Base-by-base conservation (phyloP, 2,113 vertebrate genomes). In the Piliocolobus tephrosceles region DNA sequence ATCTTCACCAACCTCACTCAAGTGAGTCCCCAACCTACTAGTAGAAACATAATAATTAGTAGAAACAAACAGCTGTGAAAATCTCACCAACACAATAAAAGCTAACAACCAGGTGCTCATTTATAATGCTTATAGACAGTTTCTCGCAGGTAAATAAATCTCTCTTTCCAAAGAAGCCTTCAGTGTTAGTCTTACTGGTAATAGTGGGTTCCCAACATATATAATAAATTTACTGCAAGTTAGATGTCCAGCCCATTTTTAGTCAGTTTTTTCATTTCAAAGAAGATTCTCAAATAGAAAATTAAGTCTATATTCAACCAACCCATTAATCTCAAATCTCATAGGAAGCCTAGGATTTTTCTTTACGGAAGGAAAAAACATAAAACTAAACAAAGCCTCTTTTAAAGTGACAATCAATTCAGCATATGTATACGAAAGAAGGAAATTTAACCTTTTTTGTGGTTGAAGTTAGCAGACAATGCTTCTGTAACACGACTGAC, bases 401-500 rank as follows among this genome's bases (percentile, higher is more conserved):
- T 95, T 88, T 64, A 95, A 79, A 90, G 72, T 80, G 18, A 93
- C n/a, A 7, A 83, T 78, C 5, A 86, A 83, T 91, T 95, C 81
- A 96, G 32, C 30, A 55, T 47, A 88, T 68, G 11, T n/a, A 84
- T 61, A 68, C 35, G 58, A 89, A 79, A 94, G 50, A 18, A 1
- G 32, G 58, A 98, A 97, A 47, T 94, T 98, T 98, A 92, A 99
- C 99, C 99, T 99, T 99, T 99, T 96, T 99, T 99, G 98, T 99
- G 99, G 98, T 98, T 99, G 98, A 99, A 99, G 94, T 99, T 99
- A 83, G 99, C 99, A 91, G 99, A 99, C 97, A 99, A 98, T 30
- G 99, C 99, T 96, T 99, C 99, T 2, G 99, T 99, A 94, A 99
- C 99, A 97, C 99, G 99, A 97, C 98, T 99, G 91, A 99, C 99